These are phyloP conservation scores for Sphinx pinastri DNA, from an alignment of 2,888 invertebrate species.

Conservation along the genomic window DNA sequence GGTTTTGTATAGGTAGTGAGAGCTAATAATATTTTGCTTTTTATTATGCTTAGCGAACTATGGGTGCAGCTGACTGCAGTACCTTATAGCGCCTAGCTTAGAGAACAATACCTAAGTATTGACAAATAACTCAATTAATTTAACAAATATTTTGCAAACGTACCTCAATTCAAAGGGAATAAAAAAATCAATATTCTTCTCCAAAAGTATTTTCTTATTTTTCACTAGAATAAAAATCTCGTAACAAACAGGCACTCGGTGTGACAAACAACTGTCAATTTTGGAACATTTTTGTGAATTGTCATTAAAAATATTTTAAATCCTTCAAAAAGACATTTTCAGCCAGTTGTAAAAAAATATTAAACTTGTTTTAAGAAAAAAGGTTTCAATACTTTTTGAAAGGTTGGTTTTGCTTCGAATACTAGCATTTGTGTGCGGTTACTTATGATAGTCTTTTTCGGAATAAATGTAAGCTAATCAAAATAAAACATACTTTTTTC, in stretches of 20 bases:
- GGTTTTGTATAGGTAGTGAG: no score
- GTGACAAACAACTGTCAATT: conserved; percentile 64
- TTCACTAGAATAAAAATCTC: conserved; percentile 47
- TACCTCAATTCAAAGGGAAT: conserved; percentile 1
- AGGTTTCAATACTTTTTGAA: background rate
- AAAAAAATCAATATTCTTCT: background rate
- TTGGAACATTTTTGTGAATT: conserved; percentile 52
- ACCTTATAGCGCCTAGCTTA: no score
- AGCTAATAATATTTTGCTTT: no score
- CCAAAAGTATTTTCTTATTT: conserved; percentile 16
- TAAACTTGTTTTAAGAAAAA: background rate
- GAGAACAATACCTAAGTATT: no score
- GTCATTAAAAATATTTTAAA: conserved; percentile 33
- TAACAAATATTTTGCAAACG: background rate
- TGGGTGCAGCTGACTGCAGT: no score
- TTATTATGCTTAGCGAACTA: no score
- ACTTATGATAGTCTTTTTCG: no score
- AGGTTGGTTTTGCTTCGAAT: no score
- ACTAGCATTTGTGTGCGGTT: no score
- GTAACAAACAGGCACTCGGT: conserved; percentile 51
- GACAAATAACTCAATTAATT: background rate
- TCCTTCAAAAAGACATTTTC: background rate
- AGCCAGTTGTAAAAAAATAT: background rate
- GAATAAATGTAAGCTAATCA: no score
- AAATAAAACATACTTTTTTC: no score